Conservation (phyloP, 2,113 vertebrate species). For the Nymphicus hollandicus region DNA sequence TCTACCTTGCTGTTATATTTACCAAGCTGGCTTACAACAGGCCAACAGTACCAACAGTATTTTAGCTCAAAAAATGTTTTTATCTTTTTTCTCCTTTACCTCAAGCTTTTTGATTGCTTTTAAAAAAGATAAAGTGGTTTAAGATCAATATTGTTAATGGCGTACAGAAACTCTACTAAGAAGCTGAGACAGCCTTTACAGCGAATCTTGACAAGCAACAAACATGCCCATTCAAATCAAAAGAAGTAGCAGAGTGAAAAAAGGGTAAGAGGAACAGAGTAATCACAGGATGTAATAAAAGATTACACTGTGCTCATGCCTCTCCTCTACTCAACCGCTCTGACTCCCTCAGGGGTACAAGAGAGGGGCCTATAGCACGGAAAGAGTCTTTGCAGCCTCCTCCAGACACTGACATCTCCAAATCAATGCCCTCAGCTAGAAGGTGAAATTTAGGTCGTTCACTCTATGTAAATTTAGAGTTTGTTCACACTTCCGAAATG, state of each 20-base stretch:
- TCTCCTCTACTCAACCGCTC: background rate
- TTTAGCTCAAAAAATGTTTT: background rate
- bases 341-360: background rate
- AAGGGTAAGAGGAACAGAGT: background rate
- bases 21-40: background rate
- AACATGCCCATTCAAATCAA: conserved; percentile 18
- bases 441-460: background rate
- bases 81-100: background rate
- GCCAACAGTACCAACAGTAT: background rate
- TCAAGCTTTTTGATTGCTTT: background rate
- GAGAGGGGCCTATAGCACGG: background rate
- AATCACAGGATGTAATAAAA: conserved; percentile 31
- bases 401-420: background rate
- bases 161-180: background rate
- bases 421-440: background rate
- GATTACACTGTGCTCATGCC: background rate
- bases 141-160: background rate
- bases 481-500: background rate
- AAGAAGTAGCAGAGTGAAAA: background rate
- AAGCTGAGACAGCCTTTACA: background rate
- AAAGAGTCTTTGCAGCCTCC: background rate
- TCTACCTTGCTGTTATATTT: background rate
- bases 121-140: background rate
- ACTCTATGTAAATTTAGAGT: background rate
- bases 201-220: background rate